Conservation (phyloP, 2,113 vertebrate species). For the Caretta caretta region DNA sequence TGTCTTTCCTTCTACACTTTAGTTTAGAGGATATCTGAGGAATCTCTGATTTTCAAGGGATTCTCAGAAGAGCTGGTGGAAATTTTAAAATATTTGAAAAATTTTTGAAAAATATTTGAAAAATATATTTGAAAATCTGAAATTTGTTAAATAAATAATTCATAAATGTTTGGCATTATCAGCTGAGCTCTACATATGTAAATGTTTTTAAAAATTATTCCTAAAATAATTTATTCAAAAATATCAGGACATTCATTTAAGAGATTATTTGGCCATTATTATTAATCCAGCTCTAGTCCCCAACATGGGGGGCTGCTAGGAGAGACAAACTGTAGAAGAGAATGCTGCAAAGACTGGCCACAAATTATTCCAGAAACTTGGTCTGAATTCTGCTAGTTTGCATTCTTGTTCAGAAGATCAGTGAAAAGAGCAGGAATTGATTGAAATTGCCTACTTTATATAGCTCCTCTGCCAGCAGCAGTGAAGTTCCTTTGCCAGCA, state of each 20-base stretch:
- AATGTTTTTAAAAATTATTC: not conserved
- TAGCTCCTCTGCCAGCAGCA: not conserved
- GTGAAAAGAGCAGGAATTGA: not conserved
- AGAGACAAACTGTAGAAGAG: not conserved
- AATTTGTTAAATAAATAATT: not conserved
- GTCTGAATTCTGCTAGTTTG: not conserved
- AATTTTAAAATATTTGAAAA: not conserved
- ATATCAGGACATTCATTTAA: not conserved
- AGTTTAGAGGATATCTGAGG: not conserved
- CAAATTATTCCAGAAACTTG: not conserved
- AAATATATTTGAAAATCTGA: not conserved
- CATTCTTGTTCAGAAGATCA: not conserved
- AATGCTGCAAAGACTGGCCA: not conserved
- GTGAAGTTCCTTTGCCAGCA: not conserved
- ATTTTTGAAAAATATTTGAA: not conserved
- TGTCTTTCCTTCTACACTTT: not conserved
- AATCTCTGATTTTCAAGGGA: not conserved
- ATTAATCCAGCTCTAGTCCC: not conserved
- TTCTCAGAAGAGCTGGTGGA: not conserved
- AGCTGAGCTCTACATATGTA: not conserved
- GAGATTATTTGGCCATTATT: not conserved
- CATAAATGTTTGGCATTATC: not conserved
- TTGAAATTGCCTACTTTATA: not conserved
- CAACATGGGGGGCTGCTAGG: rapidly evolving
- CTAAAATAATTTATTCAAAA: not conserved